A percentile compares a stretch with the other conserved stretches of the same genome.
Evolutionary conservation across 2,113 vertebrate genomes (phyloP).

Genomic region (Sceloporus tristichus): DNA sequence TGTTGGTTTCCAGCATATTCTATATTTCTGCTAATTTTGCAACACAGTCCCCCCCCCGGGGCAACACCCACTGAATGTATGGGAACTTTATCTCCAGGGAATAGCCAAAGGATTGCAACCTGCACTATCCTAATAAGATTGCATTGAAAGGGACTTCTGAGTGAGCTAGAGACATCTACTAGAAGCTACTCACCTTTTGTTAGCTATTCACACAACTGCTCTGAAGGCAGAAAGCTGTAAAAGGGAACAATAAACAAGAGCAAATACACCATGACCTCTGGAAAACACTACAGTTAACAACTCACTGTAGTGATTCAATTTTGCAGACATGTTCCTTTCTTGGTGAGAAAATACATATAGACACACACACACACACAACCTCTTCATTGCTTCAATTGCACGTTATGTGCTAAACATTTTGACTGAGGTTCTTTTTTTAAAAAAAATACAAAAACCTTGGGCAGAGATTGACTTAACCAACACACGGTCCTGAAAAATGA

Average conservation of each 20-base stretch:
- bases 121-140: neutral
- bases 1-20: too few relatives aligned
- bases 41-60: too few relatives aligned
- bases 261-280: neutral
- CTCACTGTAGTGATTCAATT: neutral
- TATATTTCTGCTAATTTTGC: neutral
- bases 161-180: neutral
- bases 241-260: conserved; percentile 10
- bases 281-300: neutral
- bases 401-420: neutral
- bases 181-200: neutral
- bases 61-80: neutral
- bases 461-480: neutral
- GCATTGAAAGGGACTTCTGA: neutral
- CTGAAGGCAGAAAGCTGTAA: neutral
- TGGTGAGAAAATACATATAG: neutral
- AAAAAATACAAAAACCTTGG: too few relatives aligned
- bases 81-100: neutral
- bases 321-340: neutral
- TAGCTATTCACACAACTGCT: neutral
- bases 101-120: neutral
- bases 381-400: too few relatives aligned
- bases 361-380: neutral
- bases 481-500: neutral
- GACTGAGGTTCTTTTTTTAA: neutral